These are phyloP conservation scores for Pithys albifrons DNA, from an alignment of 2,113 vertebrate genomes.

Conservation along the genomic window DNA sequence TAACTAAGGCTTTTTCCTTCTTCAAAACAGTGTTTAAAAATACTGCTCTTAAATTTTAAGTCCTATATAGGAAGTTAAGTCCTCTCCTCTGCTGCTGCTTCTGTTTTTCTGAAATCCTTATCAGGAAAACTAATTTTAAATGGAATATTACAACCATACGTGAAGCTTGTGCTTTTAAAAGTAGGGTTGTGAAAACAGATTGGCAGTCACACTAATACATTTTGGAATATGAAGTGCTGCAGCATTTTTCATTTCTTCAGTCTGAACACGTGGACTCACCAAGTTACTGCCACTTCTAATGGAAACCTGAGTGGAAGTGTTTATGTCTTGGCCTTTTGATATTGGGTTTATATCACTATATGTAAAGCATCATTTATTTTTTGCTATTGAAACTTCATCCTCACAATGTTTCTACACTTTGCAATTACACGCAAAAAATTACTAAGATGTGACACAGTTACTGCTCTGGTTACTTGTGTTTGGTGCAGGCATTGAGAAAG, in stretches of 20 bases:
- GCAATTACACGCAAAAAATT: not conserved
- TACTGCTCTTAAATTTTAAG: conserved; percentile 35
- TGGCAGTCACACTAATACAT: not conserved
- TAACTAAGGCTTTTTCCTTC: conserved; percentile 25
- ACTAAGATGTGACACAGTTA: not conserved
- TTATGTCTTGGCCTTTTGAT: not conserved
- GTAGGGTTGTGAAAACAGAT: conserved; percentile 19
- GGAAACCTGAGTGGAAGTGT: not conserved
- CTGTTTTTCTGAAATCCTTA: conserved; percentile 16
- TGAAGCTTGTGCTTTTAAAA: conserved; percentile 25
- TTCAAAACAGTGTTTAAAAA: conserved; percentile 34
- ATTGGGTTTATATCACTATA: not conserved
- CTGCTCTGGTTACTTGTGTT: not conserved
- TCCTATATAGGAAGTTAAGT: not conserved
- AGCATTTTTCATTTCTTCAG: conserved; percentile 16
- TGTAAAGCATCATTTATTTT: not conserved
- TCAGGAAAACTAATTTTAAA: not conserved
- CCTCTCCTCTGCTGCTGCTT: not conserved
- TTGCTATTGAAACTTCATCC: not conserved
- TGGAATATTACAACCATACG: not conserved
- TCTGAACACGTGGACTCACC: not conserved
- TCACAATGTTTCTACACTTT: not conserved
- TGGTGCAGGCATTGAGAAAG: not conserved
- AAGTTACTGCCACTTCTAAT: not conserved
- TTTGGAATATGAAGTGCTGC: not conserved